A percentile compares a stretch with the other conserved stretches of the same genome.
Evolutionary conservation across 2,113 vertebrate genomes (phyloP).

Genomic region (Solenodon paradoxus): DNA sequence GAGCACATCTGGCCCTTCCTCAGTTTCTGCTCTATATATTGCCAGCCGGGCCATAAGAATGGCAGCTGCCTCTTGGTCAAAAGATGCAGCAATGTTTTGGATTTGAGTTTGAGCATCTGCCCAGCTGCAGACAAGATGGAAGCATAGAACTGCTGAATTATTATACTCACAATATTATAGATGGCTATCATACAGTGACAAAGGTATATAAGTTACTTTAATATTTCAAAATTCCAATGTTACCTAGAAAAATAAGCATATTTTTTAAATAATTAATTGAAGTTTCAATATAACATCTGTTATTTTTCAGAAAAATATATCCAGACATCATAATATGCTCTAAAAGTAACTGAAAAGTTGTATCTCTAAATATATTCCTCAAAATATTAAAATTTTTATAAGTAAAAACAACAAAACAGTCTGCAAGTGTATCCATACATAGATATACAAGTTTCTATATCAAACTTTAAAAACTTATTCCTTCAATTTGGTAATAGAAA

Average conservation of each 20-base stretch:
- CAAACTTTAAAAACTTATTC: neutral
- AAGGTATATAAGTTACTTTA: neutral
- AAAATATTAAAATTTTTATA: neutral
- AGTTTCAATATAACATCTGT: neutral
- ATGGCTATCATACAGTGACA: neutral
- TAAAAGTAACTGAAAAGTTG: neutral
- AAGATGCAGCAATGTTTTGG: conserved; percentile 96
- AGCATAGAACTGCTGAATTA: conserved; percentile 36
- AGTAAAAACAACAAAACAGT: neutral
- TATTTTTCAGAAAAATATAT: conserved; percentile 40
- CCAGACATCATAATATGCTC: neutral
- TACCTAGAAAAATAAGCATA: neutral
- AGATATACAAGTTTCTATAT: neutral
- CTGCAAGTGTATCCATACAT: neutral
- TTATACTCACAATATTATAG: neutral
- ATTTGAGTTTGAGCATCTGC: conserved; percentile 97
- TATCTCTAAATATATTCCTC: neutral
- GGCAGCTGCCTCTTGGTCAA: conserved; percentile 97
- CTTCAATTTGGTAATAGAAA: conserved; percentile 25
- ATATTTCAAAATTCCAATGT: conserved; percentile 41
- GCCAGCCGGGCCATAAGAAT: conserved; percentile 97
- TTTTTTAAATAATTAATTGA: neutral
- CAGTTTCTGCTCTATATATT: conserved; percentile 94
- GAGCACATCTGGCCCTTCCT: conserved; percentile 97
- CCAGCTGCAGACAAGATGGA: conserved; percentile 87